Percentiles rank a stretch among this genome's conserved stretches.
Conservation (phyloP, 2,113 vertebrate genomes). For the Sinosuthora webbiana region DNA sequence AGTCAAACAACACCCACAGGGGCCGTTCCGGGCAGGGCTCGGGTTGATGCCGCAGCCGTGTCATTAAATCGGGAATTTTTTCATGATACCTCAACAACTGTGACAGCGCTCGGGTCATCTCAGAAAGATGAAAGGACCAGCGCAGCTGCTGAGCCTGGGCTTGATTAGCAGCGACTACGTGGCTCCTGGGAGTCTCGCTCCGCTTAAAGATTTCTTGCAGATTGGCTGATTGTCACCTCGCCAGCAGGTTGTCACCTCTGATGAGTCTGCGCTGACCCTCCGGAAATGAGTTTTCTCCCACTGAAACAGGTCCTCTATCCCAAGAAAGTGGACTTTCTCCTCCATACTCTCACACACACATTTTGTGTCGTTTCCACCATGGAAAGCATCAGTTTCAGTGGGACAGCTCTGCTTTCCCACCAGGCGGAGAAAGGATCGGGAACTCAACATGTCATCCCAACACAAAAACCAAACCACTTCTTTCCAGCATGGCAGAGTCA, state of each 20-base stretch:
- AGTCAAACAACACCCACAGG: neutral
- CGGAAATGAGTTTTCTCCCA: neutral
- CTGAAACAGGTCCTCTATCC: neutral
- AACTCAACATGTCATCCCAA: neutral
- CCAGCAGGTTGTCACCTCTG: neutral
- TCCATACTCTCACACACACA: fast-evolving
- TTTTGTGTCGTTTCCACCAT: neutral
- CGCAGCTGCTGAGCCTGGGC: neutral
- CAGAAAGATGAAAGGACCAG: neutral
- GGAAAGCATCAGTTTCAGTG: neutral
- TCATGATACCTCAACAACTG: neutral
- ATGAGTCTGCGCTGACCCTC: neutral
- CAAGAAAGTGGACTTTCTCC: neutral
- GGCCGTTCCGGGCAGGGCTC: neutral
- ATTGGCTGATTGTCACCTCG: neutral
- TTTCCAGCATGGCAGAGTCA: neutral
- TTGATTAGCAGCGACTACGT: neutral
- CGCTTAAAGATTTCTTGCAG: neutral
- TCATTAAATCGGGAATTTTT: neutral
- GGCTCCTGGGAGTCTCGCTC: neutral
- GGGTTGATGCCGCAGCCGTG: neutral
- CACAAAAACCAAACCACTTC: neutral
- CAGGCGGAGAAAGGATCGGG: neutral
- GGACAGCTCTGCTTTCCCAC: neutral
- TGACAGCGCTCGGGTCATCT: neutral